These are phyloP conservation scores for Otocyon megalotis DNA, from an alignment of 2,113 vertebrate genomes.

Conservation along the genomic window DNA sequence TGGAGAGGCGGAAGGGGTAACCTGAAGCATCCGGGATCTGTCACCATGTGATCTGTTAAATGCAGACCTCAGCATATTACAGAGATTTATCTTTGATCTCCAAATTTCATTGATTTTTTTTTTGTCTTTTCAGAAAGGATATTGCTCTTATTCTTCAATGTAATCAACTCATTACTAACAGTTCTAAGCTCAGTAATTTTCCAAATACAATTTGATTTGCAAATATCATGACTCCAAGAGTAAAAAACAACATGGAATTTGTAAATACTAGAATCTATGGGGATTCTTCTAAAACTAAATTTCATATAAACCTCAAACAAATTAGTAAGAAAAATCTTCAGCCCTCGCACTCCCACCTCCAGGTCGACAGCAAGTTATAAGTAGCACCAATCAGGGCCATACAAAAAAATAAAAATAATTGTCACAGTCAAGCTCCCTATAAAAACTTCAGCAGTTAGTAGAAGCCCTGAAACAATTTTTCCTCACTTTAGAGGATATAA, in stretches of 20 bases:
- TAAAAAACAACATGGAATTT: slow-evolving; percentile 20
- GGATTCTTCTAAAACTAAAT: neutral
- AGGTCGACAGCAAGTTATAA: neutral
- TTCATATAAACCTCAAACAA: neutral
- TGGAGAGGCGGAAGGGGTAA: too few relatives aligned
- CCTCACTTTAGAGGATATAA: neutral
- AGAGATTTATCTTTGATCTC: neutral
- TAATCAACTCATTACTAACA: neutral
- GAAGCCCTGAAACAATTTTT: neutral
- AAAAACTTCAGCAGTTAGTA: neutral
- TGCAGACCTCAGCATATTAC: neutral
- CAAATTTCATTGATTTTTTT: neutral
- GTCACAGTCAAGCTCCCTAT: neutral
- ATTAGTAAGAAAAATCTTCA: neutral
- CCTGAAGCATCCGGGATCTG: neutral
- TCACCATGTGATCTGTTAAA: neutral
- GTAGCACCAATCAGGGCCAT: neutral
- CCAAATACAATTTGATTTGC: neutral
- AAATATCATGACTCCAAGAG: neutral
- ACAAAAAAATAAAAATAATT: neutral
- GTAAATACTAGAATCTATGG: neutral
- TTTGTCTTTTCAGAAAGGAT: slow-evolving; percentile 17
- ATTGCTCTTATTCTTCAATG: neutral
- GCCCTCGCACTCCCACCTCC: neutral
- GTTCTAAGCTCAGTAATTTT: slow-evolving; percentile 7